Evolutionary conservation across 2,113 vertebrate species (phyloP), one percentile per base, ranked within the genome.

Genomic region (Misgurnus mizolepis): DNA sequence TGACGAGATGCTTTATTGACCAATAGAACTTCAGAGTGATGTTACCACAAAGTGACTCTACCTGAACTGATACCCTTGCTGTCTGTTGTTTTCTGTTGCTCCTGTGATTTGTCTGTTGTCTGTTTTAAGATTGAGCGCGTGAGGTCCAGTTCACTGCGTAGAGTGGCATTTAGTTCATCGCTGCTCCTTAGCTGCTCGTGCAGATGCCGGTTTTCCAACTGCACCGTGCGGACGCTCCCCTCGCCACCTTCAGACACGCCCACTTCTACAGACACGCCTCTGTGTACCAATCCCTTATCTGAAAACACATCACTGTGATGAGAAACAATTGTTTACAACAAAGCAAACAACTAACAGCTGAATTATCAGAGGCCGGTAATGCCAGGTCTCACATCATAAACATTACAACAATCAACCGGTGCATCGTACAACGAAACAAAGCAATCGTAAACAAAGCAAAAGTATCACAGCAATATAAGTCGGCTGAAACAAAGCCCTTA

Each of bases 121-220:
- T 91, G 88, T 49, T 88, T 86, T 82, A 93, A 88, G 41, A 94
- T 87, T 2, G 92, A 92, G 40, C 87, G 86, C 15, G 92, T 92
- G 76, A 94, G 91, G 67, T 93, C 88, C 67, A 94, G 89, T 70
- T 94, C 93, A 22, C 84, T 88, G 64, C 88, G 89, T 70, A 94
- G 89, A 34, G 86, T 91, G 49, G 83, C 40, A 39, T 92, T 94
- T 39, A 94, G 88, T 64, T 93, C 89, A 81, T 92, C 85, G n/a
- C 89, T 93, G 90, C 80, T 81, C 74, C 81, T 92, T 80, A 94
- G 91, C 85, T 90, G 89, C 66, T 93, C 89, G 77, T 88, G 89
- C 50, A 94, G 88, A 22, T 83, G 82, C 1, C 78, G 72, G 78
- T 93, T 93, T 85, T 93, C 91, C 85, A 88, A 86, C 81, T 88